Evolutionary conservation across 2,797 vertebrate species (phyloP), one percentile per base, ranked within the genome.

Genomic region (Champsocephalus esox): DNA sequence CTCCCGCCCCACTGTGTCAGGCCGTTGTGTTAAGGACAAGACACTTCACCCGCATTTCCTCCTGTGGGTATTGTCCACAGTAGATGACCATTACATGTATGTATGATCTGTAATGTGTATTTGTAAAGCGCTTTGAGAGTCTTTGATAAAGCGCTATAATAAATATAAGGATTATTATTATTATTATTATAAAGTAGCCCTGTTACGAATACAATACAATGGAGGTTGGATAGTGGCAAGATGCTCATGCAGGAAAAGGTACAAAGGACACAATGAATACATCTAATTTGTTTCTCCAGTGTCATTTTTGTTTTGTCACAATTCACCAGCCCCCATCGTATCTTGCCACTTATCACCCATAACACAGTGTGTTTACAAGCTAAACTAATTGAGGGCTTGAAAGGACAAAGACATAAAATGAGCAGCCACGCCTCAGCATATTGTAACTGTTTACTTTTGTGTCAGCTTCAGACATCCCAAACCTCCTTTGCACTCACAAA

Each of bases 321-420:
- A 45, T 74, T 79, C 45, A 61, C 66, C 66, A 81, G 16, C 57
- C 43, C 64, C 55, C 32, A 4, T 63, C 2, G 0, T 48, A 32
- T 70, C 24, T 51, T 46, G 24, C 7, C 45, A 17, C 41, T 60
- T 70, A 57, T 61, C 56, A 44, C 3, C n/a, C 58, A 50, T 34
- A 57, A 75, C 9, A 38, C 1, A 0, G 2, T 54, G n/a, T 74
- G 38, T 70, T 51, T 44, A 61, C 16, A 79, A 32, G 11, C 14
- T 21, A 64, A 43, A 50, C 55, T 34, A 69, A 72, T 46, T 59
- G 9, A 54, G 21, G 24, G 38, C 32, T 51, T 58, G 41, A 54
- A 59, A 67, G 13, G 41, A 56, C n/a, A n/a, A 70, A 46, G 16
- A 16, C 28, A 48, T 63, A 9, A 74, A 77, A 77, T 16, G 9